These are phyloP conservation scores for Heliocidaris erythrogramma DNA, from an alignment of 35 echinoderm and acorn worm genomes.

Conservation along the genomic window DNA sequence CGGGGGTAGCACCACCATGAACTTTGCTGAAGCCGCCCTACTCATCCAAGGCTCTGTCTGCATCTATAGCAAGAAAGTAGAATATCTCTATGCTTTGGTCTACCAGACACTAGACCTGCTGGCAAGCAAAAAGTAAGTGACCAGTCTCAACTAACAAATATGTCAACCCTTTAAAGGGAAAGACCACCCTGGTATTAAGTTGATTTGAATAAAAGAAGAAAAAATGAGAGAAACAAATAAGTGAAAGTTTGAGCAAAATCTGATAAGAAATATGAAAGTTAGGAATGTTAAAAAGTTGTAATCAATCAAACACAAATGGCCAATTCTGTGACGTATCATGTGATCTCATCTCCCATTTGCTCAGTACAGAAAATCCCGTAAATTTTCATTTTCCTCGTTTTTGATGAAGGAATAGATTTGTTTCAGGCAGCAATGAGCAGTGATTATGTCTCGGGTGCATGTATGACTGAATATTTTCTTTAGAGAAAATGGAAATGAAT, in stretches of 20 bases:
- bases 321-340: no score
- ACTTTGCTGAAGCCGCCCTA: constrained; percentile 96
- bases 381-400: no score
- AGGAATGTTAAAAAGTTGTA: no score
- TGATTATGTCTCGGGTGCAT: no score
- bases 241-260: no score
- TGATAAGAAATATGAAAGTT: no score
- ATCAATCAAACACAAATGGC: no score
- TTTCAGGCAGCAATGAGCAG: not conserved
- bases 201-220: not conserved
- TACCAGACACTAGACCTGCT: constrained; percentile 88
- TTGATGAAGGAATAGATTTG: not conserved
- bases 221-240: no score
- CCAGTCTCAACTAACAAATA: not conserved
- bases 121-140: constrained; percentile 87
- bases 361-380: no score
- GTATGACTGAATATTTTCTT: no score
- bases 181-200: not conserved
- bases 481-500: no score
- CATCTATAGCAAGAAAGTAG: constrained; percentile 97
- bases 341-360: no score
- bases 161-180: not conserved
- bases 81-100: constrained; percentile 86
- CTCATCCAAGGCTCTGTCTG: constrained; percentile 90
- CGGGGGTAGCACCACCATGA: constrained; percentile 90